A percentile compares a stretch with the other conserved stretches of the same genome.
Conservation (phyloP, 2,113 vertebrate species). For the Bubo bubo region DNA sequence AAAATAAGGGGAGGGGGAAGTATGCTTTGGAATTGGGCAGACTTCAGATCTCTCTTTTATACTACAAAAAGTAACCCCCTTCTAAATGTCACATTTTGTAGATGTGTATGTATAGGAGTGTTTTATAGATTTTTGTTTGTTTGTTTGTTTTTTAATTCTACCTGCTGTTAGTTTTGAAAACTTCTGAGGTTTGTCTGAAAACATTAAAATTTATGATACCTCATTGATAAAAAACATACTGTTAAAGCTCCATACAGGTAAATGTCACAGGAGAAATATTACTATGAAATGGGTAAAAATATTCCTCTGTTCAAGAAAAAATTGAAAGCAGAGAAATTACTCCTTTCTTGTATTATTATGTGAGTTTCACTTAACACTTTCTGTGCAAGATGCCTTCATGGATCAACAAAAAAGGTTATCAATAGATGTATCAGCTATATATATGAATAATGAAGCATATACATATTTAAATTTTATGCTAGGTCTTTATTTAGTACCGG, state of each 20-base stretch:
- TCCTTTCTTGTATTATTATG: not conserved
- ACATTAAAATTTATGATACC: not conserved
- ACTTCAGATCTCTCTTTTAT: not conserved
- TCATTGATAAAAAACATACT: not conserved
- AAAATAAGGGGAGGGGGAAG: not conserved
- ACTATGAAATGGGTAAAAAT: not conserved
- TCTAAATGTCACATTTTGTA: not conserved
- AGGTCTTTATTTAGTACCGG: not conserved
- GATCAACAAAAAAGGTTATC: not conserved
- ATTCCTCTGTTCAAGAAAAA: not conserved
- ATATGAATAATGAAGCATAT: not conserved
- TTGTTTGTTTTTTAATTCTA: not conserved
- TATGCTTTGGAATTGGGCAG: not conserved
- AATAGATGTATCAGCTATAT: not conserved
- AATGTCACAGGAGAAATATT: not conserved
- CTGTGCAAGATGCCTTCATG: not conserved
- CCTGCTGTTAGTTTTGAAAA: not conserved
- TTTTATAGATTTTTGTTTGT: not conserved
- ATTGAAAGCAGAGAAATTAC: not conserved
- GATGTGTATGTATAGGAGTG: not conserved
- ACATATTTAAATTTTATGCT: not conserved
- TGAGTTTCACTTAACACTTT: not conserved
- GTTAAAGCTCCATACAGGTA: not conserved
- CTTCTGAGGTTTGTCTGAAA: not conserved
- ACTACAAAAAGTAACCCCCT: not conserved